Evolutionary conservation across 1,140 invertebrate species (phyloP).

Genomic region (Anoplolepis gracilipes): DNA sequence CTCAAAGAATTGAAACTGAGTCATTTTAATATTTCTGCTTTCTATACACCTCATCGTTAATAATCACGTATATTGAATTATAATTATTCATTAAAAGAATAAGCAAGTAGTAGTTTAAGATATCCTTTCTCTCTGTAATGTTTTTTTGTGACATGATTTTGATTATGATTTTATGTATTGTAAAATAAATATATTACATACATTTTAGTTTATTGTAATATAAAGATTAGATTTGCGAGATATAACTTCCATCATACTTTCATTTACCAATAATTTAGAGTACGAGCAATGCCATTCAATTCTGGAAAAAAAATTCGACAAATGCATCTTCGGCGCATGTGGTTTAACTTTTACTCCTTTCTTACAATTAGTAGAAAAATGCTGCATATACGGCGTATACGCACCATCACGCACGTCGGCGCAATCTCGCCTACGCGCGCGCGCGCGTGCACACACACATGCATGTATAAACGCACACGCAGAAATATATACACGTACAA

Average conservation of each 20-base stretch:
- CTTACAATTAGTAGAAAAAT: slow-evolving; percentile 17
- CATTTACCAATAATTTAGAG: not conserved
- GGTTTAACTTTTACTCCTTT: slow-evolving; percentile 18
- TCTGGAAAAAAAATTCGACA: not conserved
- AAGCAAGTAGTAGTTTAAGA: not conserved
- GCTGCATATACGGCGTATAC: slow-evolving; percentile 42
- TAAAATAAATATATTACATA: not conserved
- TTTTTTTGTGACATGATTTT: too few relatives aligned
- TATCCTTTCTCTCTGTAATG: not conserved
- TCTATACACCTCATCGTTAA: not conserved
- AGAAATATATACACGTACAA: not conserved
- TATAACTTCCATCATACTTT: not conserved
- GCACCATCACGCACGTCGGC: slow-evolving; percentile 64
- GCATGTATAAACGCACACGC: not conserved
- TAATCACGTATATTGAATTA: not conserved
- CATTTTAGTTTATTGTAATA: not conserved
- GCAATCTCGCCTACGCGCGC: slow-evolving; percentile 28
- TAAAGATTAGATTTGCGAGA: not conserved
- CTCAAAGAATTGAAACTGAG: too few relatives aligned
- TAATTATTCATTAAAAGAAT: not conserved
- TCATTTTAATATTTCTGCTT: not conserved
- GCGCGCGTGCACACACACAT: not conserved
- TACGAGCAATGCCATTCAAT: not conserved
- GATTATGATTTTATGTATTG: too few relatives aligned
- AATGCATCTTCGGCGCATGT: not conserved